Conservation (phyloP, 1,140 invertebrate genomes). For the Macrotrachela quadricornifera region DNA sequence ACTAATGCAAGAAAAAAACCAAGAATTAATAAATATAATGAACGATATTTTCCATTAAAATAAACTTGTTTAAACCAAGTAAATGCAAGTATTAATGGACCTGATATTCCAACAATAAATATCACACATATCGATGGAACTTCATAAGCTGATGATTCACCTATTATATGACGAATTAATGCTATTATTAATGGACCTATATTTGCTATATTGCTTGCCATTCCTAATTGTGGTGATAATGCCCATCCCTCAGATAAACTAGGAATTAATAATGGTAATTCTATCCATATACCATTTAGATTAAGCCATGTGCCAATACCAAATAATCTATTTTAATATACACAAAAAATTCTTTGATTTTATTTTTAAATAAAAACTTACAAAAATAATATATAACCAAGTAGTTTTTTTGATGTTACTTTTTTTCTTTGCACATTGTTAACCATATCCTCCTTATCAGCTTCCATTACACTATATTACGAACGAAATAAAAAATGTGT, state of each 20-base stretch:
- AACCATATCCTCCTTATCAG: no score
- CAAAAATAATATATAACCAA: no score
- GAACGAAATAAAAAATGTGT: no score
- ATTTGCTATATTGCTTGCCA: conserved; percentile 61
- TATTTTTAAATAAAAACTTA: no score
- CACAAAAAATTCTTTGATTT: no score
- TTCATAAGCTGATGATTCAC: conserved; percentile 22
- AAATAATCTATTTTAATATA: conserved; percentile 36
- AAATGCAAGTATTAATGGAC: conserved; percentile 47
- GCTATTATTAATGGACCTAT: conserved; percentile 52
- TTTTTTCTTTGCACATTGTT: no score
- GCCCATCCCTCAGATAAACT: conserved; percentile 62
- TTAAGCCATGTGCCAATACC: conserved; percentile 71
- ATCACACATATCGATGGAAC: conserved; percentile 43
- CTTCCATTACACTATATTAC: no score
- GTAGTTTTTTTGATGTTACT: no score
- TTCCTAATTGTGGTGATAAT: conserved; percentile 56
- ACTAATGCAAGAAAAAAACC: conserved; percentile 59
- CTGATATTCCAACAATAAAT: conserved; percentile 40
- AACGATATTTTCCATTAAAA: no score
- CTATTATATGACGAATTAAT: conserved; percentile 11
- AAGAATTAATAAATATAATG: conserved; percentile 38
- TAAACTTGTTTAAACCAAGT: conserved; percentile 34
- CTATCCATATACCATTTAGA: conserved; percentile 67
- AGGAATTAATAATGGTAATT: conserved; percentile 55